phyloP scores from a whole-genome alignment of 2,113 vertebrate genomes.

The Gymnorhina tibicen region DNA sequence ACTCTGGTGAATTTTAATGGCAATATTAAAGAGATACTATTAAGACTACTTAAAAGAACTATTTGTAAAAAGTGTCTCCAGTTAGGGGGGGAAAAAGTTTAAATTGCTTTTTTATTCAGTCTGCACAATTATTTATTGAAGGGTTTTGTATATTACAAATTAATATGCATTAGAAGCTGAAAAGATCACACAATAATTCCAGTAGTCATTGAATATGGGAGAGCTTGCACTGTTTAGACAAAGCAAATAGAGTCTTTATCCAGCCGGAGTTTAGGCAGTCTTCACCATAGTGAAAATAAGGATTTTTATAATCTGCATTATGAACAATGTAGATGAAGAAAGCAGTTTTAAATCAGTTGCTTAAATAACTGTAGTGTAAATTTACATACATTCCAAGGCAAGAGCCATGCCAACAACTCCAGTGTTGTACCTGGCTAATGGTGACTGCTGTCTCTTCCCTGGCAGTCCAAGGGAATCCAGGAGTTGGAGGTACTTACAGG shows the following conservation, averaged over 20 bases:
- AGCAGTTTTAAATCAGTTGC: background rate
- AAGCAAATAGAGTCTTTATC: background rate
- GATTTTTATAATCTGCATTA: background rate
- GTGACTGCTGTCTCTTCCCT: background rate
- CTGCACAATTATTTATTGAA: conserved; percentile 65
- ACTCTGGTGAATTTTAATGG: conserved; percentile 75
- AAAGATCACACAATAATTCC: conserved; percentile 12
- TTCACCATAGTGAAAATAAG: background rate
- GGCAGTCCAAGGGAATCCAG: background rate
- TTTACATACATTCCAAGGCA: background rate
- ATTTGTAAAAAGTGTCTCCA: conserved; percentile 56
- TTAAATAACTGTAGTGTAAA: background rate
- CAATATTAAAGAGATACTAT: conserved; percentile 76
- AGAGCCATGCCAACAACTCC: background rate
- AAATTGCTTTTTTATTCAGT: conserved; percentile 72
- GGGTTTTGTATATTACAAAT: conserved; percentile 57
- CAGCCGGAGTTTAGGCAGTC: background rate
- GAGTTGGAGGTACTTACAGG: background rate
- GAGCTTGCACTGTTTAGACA: background rate
- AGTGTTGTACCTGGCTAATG: background rate
- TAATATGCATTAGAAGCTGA: conserved; percentile 53
- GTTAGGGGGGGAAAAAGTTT: background rate
- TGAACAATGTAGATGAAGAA: background rate
- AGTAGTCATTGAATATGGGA: background rate
- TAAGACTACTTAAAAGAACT: conserved; percentile 74